Base-by-base conservation (phyloP, 1,140 invertebrate species). In the Metopolophium dirhodum region DNA sequence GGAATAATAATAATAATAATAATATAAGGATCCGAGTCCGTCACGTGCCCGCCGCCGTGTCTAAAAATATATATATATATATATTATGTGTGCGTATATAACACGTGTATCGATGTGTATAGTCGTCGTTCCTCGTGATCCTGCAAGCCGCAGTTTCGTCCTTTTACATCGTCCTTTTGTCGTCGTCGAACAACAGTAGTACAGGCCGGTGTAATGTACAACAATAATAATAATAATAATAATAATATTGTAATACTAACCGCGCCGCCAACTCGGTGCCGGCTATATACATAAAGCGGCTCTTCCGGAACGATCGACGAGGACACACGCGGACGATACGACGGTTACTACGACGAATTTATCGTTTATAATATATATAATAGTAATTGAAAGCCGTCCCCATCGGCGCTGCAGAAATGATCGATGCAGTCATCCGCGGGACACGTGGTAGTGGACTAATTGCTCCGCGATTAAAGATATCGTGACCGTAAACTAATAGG, bases 31-130 rank as follows among this genome's bases (percentile, higher is more conserved):
- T 47, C 30, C 51, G 8, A 51, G 68, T 23, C 1, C 77, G 91
- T 93, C 91, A 93, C 91, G 91, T 93, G 91, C 51, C 91, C n/a
- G 7, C n/a, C 30, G 61, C 61, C 14, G 35, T 45, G 9, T 85
- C 35, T 30, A 85, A 37, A 11, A 4, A 26, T 85, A 41, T 20
- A 41, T 83, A 41, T 41, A 45, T 85, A 45, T 54, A 22, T 54
- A 20, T 23, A 20, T 54, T 54, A 4, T 22, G 6, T 45, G 4
- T 30, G 23, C 47, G 26, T 45, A 18, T 45, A 18, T 11, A 45
- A 45, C 41, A 83, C 35, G 35, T 85, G 23, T 85, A 45, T 77
- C 61, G 18, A 14, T 68, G 61, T 68, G 7, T 30, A n/a, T 47
- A 0, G 18, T 49, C 4, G 61, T 85, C 7, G 35, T 41, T 37